These are phyloP conservation scores for Drosophila erecta DNA, from an alignment of 1,140 invertebrate species.

Conservation along the genomic window DNA sequence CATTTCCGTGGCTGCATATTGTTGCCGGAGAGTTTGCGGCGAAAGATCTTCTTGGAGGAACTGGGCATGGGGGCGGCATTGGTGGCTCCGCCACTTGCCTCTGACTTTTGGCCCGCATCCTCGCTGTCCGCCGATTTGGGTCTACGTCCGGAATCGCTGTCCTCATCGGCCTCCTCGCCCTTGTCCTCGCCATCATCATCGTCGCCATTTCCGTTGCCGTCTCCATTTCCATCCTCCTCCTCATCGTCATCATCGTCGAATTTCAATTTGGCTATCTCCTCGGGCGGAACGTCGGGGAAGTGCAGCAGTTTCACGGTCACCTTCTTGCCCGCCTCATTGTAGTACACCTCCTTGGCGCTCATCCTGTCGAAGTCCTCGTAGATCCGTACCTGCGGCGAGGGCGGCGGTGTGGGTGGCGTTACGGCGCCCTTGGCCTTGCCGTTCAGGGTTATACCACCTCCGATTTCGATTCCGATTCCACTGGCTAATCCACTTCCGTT, in stretches of 20 bases:
- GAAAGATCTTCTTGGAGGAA: constrained; percentile 63
- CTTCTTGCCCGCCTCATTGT: constrained; percentile 83
- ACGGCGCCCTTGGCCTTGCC: constrained; percentile 13
- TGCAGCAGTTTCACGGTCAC: constrained; percentile 81
- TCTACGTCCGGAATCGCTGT: constrained; percentile 10
- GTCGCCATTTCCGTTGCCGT: too few species aligned
- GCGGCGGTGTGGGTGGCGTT: constrained; percentile 62
- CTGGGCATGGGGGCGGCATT: background rate
- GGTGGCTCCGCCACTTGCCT: background rate
- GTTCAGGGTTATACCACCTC: background rate
- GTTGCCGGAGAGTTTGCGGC: constrained; percentile 74
- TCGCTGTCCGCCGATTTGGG: constrained; percentile 23
- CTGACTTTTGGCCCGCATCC: constrained; percentile 2
- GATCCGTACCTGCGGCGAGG: constrained; percentile 78
- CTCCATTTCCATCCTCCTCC: constrained; percentile 20
- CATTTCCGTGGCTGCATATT: constrained; percentile 72
- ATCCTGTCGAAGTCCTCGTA: constrained; percentile 85
- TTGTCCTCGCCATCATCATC: constrained; percentile 1
- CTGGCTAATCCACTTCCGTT: background rate
- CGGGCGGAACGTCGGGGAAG: constrained; percentile 79
- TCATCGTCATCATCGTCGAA: constrained; percentile 69
- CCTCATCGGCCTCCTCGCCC: constrained; percentile 49
- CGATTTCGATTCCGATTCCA: background rate
- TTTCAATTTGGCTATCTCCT: constrained; percentile 75
- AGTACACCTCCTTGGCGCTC: constrained; percentile 84